A percentile compares a stretch with the other conserved stretches of the same genome.
Evolutionary conservation across 2,797 vertebrate species (phyloP).

Genomic region (Lindbergichthys nudifrons): DNA sequence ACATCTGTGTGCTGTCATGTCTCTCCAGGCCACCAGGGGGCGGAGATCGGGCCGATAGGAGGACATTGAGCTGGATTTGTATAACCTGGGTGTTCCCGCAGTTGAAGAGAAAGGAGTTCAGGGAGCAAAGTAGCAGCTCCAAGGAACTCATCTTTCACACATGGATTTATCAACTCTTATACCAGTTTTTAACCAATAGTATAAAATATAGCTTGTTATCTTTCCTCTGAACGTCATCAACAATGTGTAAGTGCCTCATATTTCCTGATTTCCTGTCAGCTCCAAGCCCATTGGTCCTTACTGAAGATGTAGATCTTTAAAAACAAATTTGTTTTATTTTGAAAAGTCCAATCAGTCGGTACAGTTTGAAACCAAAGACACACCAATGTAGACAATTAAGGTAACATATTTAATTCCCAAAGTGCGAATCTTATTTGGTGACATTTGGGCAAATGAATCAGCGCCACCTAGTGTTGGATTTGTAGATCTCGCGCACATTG

Average conservation of each 20-base stretch:
- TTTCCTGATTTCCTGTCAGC: too few relatives aligned
- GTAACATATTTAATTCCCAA: background rate
- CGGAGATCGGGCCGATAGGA: background rate
- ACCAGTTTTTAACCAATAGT: background rate
- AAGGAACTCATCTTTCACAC: background rate
- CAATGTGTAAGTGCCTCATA: too few relatives aligned
- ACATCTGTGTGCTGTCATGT: constrained; percentile 5
- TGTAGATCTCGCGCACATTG: background rate
- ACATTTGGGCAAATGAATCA: background rate
- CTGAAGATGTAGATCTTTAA: too few relatives aligned
- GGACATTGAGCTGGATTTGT: background rate
- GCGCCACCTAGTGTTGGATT: background rate
- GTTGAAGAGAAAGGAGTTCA: background rate
- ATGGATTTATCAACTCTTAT: background rate
- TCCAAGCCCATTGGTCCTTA: too few relatives aligned
- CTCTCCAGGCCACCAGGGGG: background rate
- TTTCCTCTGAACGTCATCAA: background rate
- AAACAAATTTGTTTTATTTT: background rate
- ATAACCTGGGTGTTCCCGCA: background rate
- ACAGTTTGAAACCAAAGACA: background rate
- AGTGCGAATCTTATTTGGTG: too few relatives aligned
- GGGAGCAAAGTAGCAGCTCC: background rate
- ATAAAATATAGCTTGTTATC: background rate
- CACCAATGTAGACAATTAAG: background rate
- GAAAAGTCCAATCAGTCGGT: background rate